phyloP scores from a whole-genome alignment of 2,113 vertebrate species.

The Cyphomyrus plagiostoma region DNA sequence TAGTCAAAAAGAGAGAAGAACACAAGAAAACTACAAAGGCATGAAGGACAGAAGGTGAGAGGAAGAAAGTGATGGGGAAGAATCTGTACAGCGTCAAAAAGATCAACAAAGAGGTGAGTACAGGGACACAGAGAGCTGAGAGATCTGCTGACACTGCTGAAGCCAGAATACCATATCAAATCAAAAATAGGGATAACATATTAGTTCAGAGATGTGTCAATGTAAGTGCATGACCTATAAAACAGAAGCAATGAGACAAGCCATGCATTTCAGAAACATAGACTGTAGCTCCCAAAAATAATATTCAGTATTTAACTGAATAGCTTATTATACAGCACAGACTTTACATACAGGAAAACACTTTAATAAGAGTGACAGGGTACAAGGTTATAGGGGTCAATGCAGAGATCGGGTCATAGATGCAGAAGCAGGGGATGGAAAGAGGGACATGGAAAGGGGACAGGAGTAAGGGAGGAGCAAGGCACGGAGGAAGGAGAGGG shows the following conservation, averaged over 20 bases:
- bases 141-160: neutral
- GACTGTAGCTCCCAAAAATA: neutral
- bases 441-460: no score
- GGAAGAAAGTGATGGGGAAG: neutral
- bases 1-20: neutral
- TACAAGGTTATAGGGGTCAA: no score
- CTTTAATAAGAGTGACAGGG: neutral
- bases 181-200: neutral
- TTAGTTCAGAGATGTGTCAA: constrained; percentile 7
- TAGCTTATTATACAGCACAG: neutral
- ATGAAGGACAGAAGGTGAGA: neutral
- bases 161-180: constrained; percentile 7
- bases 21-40: neutral
- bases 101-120: neutral
- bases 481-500: no score
- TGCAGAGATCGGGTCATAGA: no score
- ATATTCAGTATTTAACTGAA: neutral
- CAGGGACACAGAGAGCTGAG: neutral
- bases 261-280: neutral
- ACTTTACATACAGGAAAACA: neutral
- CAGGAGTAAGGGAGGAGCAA: no score
- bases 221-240: neutral
- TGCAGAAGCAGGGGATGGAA: no score
- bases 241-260: constrained; percentile 2
- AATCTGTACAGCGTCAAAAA: neutral